Percentiles rank a stretch among this genome's conserved stretches.
These are phyloP conservation scores for Brachypalpus laphriformis DNA, from an alignment of 2,888 invertebrate genomes.

Conservation along the genomic window DNA sequence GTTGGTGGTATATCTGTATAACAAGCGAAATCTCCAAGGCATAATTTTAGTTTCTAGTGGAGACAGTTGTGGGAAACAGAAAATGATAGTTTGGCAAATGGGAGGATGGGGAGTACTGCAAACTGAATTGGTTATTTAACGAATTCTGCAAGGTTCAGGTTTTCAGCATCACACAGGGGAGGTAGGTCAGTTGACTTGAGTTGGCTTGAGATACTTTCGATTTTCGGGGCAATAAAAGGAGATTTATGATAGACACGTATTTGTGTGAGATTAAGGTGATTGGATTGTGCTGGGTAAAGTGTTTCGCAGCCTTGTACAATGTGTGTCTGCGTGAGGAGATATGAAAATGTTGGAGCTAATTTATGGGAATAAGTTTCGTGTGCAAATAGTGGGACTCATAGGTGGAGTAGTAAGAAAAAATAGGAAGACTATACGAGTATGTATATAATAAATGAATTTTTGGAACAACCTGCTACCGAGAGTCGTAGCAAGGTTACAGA, in stretches of 20 bases:
- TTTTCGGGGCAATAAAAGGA: slow-evolving; percentile 50
- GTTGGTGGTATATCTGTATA: neutral
- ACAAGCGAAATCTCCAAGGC: slow-evolving; percentile 18
- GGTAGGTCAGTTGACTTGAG: slow-evolving; percentile 64
- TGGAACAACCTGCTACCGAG: neutral
- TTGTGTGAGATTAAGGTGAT: slow-evolving; percentile 63
- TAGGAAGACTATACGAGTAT: no score
- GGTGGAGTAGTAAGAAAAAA: neutral
- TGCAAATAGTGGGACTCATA: slow-evolving; percentile 14
- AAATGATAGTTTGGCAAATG: slow-evolving; percentile 16
- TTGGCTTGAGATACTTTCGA: slow-evolving; percentile 61
- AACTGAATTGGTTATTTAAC: slow-evolving; percentile 50
- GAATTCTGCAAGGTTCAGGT: slow-evolving; percentile 50
- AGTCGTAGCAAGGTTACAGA: no score
- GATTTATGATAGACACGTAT: slow-evolving; percentile 62
- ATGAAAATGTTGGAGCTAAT: slow-evolving; percentile 42
- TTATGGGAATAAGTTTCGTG: slow-evolving; percentile 45
- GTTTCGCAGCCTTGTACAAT: slow-evolving; percentile 51
- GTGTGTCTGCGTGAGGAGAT: neutral
- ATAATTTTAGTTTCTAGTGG: slow-evolving; percentile 21
- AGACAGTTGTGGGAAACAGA: slow-evolving; percentile 29
- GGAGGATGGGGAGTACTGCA: neutral
- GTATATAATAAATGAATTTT: no score
- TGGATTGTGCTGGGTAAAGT: slow-evolving; percentile 40
- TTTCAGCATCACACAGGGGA: slow-evolving; percentile 18